phyloP scores from a whole-genome alignment of 2,888 invertebrate species.

The Coenonympha arcania region DNA sequence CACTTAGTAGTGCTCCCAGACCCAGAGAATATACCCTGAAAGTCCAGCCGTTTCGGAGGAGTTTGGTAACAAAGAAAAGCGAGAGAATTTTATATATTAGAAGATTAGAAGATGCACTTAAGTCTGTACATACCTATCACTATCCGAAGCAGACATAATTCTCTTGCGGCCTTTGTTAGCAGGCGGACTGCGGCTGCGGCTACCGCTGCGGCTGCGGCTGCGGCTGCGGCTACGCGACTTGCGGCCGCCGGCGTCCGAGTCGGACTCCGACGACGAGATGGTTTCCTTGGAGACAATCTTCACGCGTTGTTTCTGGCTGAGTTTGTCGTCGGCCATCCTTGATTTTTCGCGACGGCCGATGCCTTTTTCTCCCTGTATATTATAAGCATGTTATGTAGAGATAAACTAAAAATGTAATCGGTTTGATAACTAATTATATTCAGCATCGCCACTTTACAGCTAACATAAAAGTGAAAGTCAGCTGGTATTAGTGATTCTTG shows the following conservation, averaged over 20 bases:
- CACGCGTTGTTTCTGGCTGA: constrained; percentile 87
- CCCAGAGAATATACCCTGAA: no score
- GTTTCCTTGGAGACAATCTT: constrained; percentile 95
- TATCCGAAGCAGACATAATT: constrained; percentile 78
- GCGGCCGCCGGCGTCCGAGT: constrained; percentile 70
- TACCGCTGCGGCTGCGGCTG: constrained; percentile 54
- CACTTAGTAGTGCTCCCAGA: no score
- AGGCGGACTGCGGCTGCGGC: constrained; percentile 63
- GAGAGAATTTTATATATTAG: neutral
- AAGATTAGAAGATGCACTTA: neutral
- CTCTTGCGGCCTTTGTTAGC: constrained; percentile 70
- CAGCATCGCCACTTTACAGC: no score
- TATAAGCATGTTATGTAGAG: neutral
- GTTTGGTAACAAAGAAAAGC: no score
- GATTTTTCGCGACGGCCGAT: constrained; percentile 61
- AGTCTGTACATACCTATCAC: constrained; percentile 49
- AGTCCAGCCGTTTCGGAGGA: no score
- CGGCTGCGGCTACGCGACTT: constrained; percentile 45
- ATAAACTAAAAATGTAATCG: neutral
- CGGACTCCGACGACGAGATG: constrained; percentile 92
- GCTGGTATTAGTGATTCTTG: no score
- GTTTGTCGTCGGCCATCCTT: constrained; percentile 76
- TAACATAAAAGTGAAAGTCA: no score
- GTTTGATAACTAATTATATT: no score
- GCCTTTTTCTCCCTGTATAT: constrained; percentile 53